Percentiles rank a stretch among this genome's conserved stretches.
phyloP scores from a whole-genome alignment of 2,797 vertebrate species.

The Miichthys miiuy region DNA sequence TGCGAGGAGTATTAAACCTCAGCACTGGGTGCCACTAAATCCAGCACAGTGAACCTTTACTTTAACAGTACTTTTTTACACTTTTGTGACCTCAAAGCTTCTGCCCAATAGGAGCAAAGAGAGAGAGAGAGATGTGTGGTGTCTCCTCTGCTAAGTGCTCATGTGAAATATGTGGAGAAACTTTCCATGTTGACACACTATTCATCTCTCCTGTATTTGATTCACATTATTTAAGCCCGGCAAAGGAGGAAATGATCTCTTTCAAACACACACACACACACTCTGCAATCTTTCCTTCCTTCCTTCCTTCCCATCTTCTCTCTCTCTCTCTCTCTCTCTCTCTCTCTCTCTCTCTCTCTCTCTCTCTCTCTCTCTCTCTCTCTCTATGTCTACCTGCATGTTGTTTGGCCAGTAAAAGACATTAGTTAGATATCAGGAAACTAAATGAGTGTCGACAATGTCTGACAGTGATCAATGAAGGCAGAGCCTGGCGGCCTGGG shows the following conservation, averaged over 20 bases:
- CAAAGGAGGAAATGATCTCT: conserved; percentile 37
- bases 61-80: not conserved
- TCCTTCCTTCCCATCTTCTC: not conserved
- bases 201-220: conserved; percentile 51
- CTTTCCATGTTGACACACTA: conserved; percentile 42
- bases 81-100: not conserved
- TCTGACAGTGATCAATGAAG: conserved; percentile 67
- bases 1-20: no score
- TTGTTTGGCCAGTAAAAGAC: conserved; percentile 32
- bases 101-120: not conserved
- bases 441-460: conserved; percentile 65
- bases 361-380: not conserved
- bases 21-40: no score
- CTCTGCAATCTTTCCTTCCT: not conserved
- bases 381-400: conserved; percentile 34
- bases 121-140: not conserved
- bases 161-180: conserved; percentile 57
- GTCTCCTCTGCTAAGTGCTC: conserved; percentile 45
- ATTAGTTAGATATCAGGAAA: conserved; percentile 54
- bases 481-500: conserved; percentile 38
- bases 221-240: conserved; percentile 51
- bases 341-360: not conserved
- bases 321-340: no score
- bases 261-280: conserved; percentile 14
- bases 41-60: no score